Evolutionary conservation across 1,140 invertebrate genomes (phyloP).

Genomic region (Gryllus bimaculatus): DNA sequence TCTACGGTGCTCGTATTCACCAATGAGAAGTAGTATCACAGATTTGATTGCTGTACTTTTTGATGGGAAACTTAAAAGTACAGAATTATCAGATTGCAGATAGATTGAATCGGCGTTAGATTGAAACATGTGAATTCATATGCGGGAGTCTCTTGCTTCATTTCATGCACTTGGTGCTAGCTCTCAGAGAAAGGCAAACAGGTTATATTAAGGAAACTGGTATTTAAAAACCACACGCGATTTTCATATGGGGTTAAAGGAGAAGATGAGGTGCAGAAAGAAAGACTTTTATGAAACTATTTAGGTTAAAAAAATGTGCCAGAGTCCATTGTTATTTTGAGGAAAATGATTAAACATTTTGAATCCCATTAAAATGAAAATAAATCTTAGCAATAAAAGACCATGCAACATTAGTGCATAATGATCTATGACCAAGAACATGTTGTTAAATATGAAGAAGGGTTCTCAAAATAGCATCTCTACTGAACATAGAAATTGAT

Average conservation of each 20-base stretch:
- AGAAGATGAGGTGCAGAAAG: background rate
- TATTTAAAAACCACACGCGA: background rate
- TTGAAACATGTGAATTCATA: constrained; percentile 16
- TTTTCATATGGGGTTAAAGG: background rate
- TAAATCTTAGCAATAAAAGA: constrained; percentile 11
- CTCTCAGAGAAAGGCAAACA: constrained; percentile 17
- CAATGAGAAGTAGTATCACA: background rate
- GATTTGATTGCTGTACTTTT: constrained; percentile 10
- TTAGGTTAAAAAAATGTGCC: constrained; percentile 15
- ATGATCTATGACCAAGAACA: constrained; percentile 21
- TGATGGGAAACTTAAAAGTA: constrained; percentile 14
- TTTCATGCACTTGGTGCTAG: constrained; percentile 14
- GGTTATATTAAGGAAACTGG: constrained; percentile 9
- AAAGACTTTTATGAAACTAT: background rate
- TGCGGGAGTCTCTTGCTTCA: constrained; percentile 10
- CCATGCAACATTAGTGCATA: constrained; percentile 19
- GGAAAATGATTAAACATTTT: background rate
- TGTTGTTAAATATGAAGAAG: constrained; percentile 16
- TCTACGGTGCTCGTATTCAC: constrained; percentile 10
- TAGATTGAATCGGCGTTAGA: constrained; percentile 8
- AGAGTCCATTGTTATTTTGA: constrained; percentile 9
- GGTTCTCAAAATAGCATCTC: background rate
- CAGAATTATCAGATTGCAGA: background rate
- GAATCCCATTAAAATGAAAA: background rate
- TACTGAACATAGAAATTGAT: constrained; percentile 10